Percentiles rank a stretch among this genome's conserved stretches.
phyloP scores from a whole-genome alignment of 2,113 vertebrate species.

The Pampusana beccarii region DNA sequence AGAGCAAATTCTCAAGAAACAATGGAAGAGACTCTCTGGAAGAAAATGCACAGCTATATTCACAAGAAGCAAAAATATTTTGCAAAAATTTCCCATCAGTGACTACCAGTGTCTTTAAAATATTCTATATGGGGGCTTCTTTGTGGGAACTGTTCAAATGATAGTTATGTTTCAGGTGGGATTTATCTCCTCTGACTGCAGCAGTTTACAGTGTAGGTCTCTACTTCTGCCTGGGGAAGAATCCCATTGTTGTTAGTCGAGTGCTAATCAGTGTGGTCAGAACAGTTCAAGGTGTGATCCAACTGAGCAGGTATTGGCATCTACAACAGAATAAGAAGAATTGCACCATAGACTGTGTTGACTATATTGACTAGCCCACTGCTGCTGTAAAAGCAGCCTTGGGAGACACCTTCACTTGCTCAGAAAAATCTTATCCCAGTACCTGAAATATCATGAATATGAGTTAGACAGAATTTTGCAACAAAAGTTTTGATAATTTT shows the following conservation, averaged over 20 bases:
- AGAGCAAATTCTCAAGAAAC: not conserved
- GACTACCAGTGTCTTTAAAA: not conserved
- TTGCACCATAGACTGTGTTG: not conserved
- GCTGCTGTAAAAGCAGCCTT: not conserved
- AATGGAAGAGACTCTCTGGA: not conserved
- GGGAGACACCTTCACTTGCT: not conserved
- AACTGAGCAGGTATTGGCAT: not conserved
- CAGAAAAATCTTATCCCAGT: not conserved
- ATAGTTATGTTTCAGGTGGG: not conserved
- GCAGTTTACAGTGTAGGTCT: not conserved
- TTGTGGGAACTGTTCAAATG: not conserved
- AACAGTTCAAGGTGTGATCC: not conserved
- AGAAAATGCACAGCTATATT: not conserved
- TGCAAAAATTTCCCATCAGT: not conserved
- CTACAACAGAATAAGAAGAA: not conserved
- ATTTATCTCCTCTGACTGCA: not conserved
- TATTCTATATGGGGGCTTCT: not conserved
- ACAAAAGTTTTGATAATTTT: not conserved
- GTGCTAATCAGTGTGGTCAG: not conserved
- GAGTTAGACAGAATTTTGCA: not conserved
- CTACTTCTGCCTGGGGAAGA: not conserved
- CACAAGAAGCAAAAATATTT: not conserved
- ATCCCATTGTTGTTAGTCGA: not conserved
- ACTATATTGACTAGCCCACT: not conserved
- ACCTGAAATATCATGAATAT: not conserved